These are phyloP conservation scores for Diarsia rubi DNA, from an alignment of 2,888 invertebrate genomes.

Conservation along the genomic window DNA sequence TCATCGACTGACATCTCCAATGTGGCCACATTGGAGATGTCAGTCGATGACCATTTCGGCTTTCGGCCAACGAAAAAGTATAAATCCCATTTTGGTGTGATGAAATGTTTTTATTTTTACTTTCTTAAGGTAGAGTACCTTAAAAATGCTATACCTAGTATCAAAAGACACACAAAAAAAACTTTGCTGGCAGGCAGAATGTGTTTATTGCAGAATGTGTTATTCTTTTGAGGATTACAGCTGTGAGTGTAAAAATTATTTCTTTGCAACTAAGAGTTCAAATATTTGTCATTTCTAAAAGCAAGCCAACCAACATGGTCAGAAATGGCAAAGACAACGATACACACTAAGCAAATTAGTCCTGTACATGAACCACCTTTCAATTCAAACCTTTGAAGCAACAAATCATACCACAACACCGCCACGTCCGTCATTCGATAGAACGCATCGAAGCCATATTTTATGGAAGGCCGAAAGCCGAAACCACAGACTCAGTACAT, in stretches of 20 bases:
- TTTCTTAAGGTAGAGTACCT: not conserved
- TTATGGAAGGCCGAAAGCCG: slow-evolving; percentile 33
- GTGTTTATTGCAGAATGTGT: not conserved
- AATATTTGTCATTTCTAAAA: not conserved
- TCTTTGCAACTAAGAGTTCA: not conserved
- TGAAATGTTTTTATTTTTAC: not conserved
- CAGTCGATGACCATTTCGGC: too few relatives aligned
- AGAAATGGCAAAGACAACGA: too few relatives aligned
- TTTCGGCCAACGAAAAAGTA: too few relatives aligned
- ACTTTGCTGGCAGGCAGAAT: not conserved
- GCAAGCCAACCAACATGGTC: not conserved
- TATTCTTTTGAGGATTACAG: not conserved
- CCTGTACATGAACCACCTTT: not conserved
- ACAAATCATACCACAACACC: slow-evolving; percentile 1
- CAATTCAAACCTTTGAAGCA: not conserved
- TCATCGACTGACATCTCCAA: not conserved
- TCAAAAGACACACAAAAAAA: not conserved
- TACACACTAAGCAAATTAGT: not conserved
- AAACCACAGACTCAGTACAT: slow-evolving; percentile 38
- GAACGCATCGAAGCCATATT: slow-evolving; percentile 6
- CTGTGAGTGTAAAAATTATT: not conserved
- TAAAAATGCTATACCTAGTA: too few relatives aligned
- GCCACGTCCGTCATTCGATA: slow-evolving; percentile 6
- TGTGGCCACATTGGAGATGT: too few relatives aligned
- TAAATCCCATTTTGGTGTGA: too few relatives aligned